Base-by-base conservation (phyloP, 1,140 invertebrate genomes). In the Cecropterus lyciades region DNA sequence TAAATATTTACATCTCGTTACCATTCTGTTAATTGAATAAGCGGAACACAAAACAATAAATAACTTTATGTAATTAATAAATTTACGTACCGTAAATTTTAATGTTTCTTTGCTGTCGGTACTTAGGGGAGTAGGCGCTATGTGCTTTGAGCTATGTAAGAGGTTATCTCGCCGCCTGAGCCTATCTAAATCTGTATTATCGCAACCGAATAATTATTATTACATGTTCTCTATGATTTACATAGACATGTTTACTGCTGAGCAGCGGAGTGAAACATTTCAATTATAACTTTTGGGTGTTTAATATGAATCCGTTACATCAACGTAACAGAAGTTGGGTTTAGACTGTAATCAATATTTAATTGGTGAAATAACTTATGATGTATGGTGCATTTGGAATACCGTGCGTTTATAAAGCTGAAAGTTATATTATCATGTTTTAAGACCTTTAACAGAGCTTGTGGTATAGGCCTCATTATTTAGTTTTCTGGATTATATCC, bases 111-210 rank as follows among this genome's bases (percentile, higher is more conserved):
- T 85, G 82, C 75, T 24, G 48, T 67, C 87, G 40, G 55, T 91
- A 84, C 80, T 10, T 11, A 46, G 66, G 82, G 84, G 85, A 17
- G 84, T 70, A 76, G 77, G 80, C 82, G 82, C 83, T 91, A 90
- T 91, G 81, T 89, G 82, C 85, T 84, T 75, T 85, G 81, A 87
- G 85, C 86, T 90, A 90, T 90, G 87, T 90, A 89, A 85, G 87
- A 84, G 87, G 89, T 91, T 91, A 91, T 91, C 87, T 89, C 72
- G 71, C 75, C 70, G 81, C 73, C 78, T 78, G 69, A 69, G 77
- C 80, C 85, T 91, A 91, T 91, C 89, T 88, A 83, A 88, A 91
- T 91, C 89, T 89, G 87, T 90, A 85, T 87, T 85, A 91, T 91
- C 89, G 80, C 81, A 84, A 84, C 78, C 78, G 82, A 87, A 91